These are phyloP conservation scores for Sebastes iracundus DNA, from an alignment of 2,797 vertebrate species.

Conservation along the genomic window DNA sequence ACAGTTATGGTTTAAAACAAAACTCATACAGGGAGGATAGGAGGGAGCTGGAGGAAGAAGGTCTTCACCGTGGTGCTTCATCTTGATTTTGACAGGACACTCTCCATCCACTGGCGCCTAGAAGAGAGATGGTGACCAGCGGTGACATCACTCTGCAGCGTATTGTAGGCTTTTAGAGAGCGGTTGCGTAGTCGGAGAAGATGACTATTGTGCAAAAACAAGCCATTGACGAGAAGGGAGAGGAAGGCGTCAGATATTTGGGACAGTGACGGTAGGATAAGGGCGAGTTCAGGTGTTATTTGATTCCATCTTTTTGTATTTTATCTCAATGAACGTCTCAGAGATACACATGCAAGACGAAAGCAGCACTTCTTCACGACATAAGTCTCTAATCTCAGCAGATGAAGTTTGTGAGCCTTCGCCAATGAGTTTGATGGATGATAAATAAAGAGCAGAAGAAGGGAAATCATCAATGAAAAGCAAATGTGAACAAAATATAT, in stretches of 20 bases:
- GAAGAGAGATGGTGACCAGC: slow-evolving; percentile 42
- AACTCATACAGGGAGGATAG: background rate
- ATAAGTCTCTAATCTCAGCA: background rate
- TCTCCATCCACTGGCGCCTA: slow-evolving; percentile 57
- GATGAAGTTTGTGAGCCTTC: background rate
- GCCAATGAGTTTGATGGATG: background rate
- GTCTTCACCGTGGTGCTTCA: slow-evolving; percentile 54
- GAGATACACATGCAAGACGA: background rate
- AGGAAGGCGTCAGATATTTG: background rate
- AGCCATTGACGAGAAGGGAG: background rate
- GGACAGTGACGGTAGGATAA: background rate
- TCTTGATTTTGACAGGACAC: slow-evolving; percentile 62
- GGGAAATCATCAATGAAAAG: background rate
- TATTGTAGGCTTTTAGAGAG: slow-evolving; percentile 46
- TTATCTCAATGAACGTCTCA: background rate
- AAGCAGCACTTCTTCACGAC: background rate
- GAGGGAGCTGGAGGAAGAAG: background rate
- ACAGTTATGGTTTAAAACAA: background rate
- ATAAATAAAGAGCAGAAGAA: background rate
- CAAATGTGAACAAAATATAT: background rate
- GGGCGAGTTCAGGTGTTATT: background rate
- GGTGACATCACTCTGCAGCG: slow-evolving; percentile 69
- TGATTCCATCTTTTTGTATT: background rate
- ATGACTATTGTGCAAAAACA: background rate
- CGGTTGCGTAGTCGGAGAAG: slow-evolving; percentile 8